These are phyloP conservation scores for Plecotus auritus DNA, from an alignment of 2,113 vertebrate species.

Conservation along the genomic window DNA sequence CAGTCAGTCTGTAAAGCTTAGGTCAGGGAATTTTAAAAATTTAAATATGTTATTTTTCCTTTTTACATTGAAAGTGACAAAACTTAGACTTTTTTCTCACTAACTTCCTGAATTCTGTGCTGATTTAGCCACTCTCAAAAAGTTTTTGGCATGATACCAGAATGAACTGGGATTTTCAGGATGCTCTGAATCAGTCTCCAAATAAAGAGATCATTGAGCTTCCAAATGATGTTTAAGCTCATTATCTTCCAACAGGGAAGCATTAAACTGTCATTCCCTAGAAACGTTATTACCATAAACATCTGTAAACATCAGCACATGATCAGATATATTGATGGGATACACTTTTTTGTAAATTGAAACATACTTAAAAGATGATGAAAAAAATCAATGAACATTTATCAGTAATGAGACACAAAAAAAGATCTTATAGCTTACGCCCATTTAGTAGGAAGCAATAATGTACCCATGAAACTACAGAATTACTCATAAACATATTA, in stretches of 20 bases:
- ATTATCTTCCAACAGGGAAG: slow-evolving; percentile 53
- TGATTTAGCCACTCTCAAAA: not conserved
- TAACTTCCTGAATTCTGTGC: slow-evolving; percentile 22
- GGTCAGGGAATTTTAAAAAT: not conserved
- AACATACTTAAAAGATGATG: slow-evolving; percentile 39
- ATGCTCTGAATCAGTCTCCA: slow-evolving; percentile 27
- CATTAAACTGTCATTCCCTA: slow-evolving; percentile 55
- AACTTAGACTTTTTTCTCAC: not conserved
- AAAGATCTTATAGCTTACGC: not conserved
- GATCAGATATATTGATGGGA: slow-evolving; percentile 45
- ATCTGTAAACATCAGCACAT: slow-evolving; percentile 46
- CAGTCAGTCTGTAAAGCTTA: not conserved
- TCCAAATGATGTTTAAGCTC: slow-evolving; percentile 65
- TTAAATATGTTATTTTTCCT: not conserved
- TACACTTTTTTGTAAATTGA: slow-evolving; percentile 23
- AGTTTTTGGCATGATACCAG: slow-evolving; percentile 22
- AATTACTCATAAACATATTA: slow-evolving; percentile 26
- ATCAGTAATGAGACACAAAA: slow-evolving; percentile 40
- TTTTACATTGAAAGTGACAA: slow-evolving; percentile 30
- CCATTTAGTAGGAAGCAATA: slow-evolving; percentile 10
- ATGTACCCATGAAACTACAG: slow-evolving; percentile 1
- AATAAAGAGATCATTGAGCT: slow-evolving; percentile 64
- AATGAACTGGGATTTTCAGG: not conserved
- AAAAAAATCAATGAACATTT: slow-evolving; percentile 58
- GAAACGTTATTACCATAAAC: slow-evolving; percentile 60